These are phyloP conservation scores for Gymnoscelis rufifasciata DNA, from an alignment of 2,888 invertebrate species.

Conservation along the genomic window DNA sequence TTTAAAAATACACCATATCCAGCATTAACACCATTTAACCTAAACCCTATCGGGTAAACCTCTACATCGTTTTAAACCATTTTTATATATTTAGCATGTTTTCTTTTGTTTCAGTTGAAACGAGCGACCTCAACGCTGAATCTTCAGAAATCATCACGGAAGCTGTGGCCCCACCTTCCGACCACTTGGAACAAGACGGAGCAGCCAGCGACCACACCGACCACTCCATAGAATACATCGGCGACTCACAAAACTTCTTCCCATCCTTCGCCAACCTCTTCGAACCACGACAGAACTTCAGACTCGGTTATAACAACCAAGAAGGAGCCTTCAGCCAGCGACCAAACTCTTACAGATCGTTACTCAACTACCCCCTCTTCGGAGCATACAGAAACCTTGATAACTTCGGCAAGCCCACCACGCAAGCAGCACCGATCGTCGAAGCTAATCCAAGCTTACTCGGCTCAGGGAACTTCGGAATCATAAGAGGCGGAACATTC, in stretches of 20 bases:
- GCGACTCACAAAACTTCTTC: conserved; percentile 84
- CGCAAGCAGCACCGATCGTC: conserved; percentile 60
- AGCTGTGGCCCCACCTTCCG: conserved; percentile 62
- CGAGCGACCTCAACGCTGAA: conserved; percentile 62
- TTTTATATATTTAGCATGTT: background rate
- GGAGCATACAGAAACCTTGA: conserved; percentile 61
- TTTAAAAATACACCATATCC: too few relatives aligned
- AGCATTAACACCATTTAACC: too few relatives aligned
- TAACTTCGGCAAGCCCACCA: conserved; percentile 59
- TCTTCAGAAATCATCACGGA: conserved; percentile 71
- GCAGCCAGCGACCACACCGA: conserved; percentile 56
- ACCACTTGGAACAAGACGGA: conserved; percentile 41
- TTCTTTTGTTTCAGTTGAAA: conserved; percentile 60
- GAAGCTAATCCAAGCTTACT: conserved; percentile 82
- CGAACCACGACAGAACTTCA: conserved; percentile 77
- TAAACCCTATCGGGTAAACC: too few relatives aligned
- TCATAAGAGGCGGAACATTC: conserved; percentile 91
- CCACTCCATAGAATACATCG: conserved; percentile 76
- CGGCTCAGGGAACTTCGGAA: conserved; percentile 92
- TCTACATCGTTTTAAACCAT: too few relatives aligned
- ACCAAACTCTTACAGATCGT: conserved; percentile 70
- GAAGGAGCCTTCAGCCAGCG: conserved; percentile 82
- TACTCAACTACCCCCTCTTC: conserved; percentile 68
- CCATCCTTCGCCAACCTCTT: conserved; percentile 86
- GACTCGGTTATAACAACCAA: conserved; percentile 79